A percentile compares a stretch with the other conserved stretches of the same genome.
Evolutionary conservation across 2,113 vertebrate species (phyloP).

Genomic region (Axis porcinus): DNA sequence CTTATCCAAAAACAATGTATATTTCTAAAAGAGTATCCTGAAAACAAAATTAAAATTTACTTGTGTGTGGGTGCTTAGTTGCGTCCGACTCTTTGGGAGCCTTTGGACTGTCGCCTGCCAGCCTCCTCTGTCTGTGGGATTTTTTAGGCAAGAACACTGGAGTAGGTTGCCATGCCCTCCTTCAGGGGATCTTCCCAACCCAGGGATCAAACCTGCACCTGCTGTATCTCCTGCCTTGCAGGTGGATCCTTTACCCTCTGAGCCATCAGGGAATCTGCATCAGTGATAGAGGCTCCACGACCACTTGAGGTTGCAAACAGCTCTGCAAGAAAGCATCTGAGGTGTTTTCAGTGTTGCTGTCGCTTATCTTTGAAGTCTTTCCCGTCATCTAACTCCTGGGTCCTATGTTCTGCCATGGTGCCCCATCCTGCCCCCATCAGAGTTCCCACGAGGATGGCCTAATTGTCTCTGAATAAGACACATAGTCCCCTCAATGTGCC

Average conservation of each 20-base stretch:
- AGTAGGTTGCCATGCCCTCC: neutral
- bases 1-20: constrained; percentile 36
- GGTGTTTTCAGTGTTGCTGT: neutral
- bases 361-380: neutral
- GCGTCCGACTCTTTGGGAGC: fast-evolving
- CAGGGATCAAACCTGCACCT: neutral
- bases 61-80: neutral
- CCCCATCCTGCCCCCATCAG: neutral
- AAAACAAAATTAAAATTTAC: neutral
- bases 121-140: neutral
- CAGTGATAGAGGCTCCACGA: neutral
- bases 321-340: neutral
- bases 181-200: neutral
- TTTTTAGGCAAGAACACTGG: neutral
- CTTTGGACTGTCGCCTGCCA: neutral
- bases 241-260: neutral
- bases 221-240: neutral
- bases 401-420: neutral
- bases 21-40: constrained; percentile 19
- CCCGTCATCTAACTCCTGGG: neutral
- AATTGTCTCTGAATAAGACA: neutral
- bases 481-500: fast-evolving
- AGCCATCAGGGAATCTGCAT: neutral
- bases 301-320: neutral
- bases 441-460: neutral